phyloP scores from a whole-genome alignment of 2,797 vertebrate genomes.

The Picus viridis region DNA sequence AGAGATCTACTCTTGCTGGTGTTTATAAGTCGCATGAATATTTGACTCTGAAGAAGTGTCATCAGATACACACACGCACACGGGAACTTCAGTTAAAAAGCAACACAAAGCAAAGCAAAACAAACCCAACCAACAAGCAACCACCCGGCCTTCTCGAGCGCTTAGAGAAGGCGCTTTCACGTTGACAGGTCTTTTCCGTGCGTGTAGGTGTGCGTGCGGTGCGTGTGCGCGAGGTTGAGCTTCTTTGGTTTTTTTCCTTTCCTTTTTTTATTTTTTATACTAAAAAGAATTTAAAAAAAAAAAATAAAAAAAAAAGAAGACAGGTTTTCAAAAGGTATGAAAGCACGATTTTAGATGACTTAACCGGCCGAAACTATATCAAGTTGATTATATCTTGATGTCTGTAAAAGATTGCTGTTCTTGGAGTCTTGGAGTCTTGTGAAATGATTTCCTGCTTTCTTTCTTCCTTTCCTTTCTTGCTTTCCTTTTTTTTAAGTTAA shows the following conservation, averaged over 20 bases:
- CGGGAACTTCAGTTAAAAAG: slow-evolving; percentile 71
- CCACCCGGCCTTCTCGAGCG: slow-evolving; percentile 79
- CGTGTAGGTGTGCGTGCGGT: slow-evolving; percentile 72
- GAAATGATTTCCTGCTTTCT: slow-evolving; percentile 80
- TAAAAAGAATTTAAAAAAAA: slow-evolving; percentile 48
- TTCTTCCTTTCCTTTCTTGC: slow-evolving; percentile 68
- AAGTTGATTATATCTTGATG: slow-evolving; percentile 84
- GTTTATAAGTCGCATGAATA: slow-evolving; percentile 91
- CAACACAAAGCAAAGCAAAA: no score
- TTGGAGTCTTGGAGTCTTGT: slow-evolving; percentile 84
- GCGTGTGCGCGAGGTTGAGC: slow-evolving; percentile 64
- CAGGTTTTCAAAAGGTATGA: slow-evolving; percentile 84
- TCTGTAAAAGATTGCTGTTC: slow-evolving; percentile 83
- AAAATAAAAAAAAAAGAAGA: slow-evolving; percentile 76
- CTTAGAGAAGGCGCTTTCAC: slow-evolving; percentile 78
- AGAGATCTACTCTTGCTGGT: slow-evolving; percentile 87
- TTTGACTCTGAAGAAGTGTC: slow-evolving; percentile 86
- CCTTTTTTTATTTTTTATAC: slow-evolving; percentile 85
- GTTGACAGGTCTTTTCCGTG: slow-evolving; percentile 79
- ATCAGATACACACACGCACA: slow-evolving; percentile 78
- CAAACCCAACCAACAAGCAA: slow-evolving; percentile 50
- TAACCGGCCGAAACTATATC: slow-evolving; percentile 81
- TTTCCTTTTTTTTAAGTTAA: slow-evolving; percentile 72
- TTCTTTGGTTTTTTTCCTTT: slow-evolving; percentile 64
- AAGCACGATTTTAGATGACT: slow-evolving; percentile 86